Evolutionary conservation across 2,797 vertebrate species (phyloP), one percentile per base, ranked within the genome.

Genomic region (Alosa sapidissima): DNA sequence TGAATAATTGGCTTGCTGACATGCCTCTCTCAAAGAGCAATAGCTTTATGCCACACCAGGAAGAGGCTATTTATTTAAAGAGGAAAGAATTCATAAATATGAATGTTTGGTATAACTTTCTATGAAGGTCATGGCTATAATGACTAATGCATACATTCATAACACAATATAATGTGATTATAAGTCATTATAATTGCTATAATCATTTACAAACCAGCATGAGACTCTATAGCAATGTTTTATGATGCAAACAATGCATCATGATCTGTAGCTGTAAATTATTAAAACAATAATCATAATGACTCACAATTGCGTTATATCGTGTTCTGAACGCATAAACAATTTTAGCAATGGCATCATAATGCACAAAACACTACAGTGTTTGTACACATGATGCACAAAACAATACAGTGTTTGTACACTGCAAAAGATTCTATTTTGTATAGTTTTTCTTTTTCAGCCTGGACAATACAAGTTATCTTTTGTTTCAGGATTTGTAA

Each of bases 1-100:
- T 81, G 85, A 84, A 78, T 78, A 78, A 78, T 81, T 51, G 82
- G 21, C 68, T 33, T 78, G 72, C 36, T 78, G 72, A 78, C 72
- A 78, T 28, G 41, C 5, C 68, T 41, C 68, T 75, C 33, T 75
- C 72, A 78, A 45, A 78, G 72, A 45, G 41, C 1, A 41, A 41
- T 75, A 47, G 72, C 36, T 47, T 3, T 78, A 21, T 33, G 33
- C 33, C 13, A 19, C 16, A 47, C 36, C 7, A 78, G 19, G 72
- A 78, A 78, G 19, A 47, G 7, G 41, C 14, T 78, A 19, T 78
- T 47, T 47, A 78, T 78, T 78, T 36, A 78, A 45, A 47, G 72
- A 14, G 36, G 65, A 33, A 14, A 45, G 28, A 33, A 47, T 47
- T 75, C 33, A 75, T 75, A 36, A 21, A 75, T 75, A 75, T 75